phyloP scores from a whole-genome alignment of 2,888 invertebrate genomes.

The Drosophila limbata region DNA sequence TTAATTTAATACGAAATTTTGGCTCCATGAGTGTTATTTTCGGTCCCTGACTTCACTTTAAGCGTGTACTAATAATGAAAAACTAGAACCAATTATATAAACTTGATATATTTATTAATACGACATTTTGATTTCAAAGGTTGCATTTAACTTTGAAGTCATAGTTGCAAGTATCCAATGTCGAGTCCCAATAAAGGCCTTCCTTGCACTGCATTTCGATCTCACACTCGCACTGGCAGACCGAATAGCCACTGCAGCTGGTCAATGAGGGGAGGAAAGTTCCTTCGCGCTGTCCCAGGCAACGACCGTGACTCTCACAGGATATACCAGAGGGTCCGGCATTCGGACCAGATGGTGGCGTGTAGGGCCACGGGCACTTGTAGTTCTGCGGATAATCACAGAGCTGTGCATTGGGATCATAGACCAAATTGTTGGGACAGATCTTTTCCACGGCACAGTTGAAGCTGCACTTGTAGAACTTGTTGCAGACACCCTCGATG shows the following conservation, averaged over 20 bases:
- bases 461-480: slow-evolving; percentile 69
- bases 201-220: slow-evolving; percentile 51
- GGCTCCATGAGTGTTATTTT: no score
- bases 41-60: background rate
- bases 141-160: slow-evolving; percentile 31
- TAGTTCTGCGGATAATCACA: slow-evolving; percentile 57
- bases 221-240: slow-evolving; percentile 81
- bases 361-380: slow-evolving; percentile 50
- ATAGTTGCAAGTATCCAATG: slow-evolving; percentile 47
- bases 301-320: slow-evolving; percentile 68
- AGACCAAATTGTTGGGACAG: slow-evolving; percentile 67
- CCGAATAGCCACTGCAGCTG: slow-evolving; percentile 59
- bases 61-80: background rate
- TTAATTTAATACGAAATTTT: no score
- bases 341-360: slow-evolving; percentile 69
- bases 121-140: slow-evolving; percentile 21
- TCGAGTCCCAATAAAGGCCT: slow-evolving; percentile 52
- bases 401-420: background rate
- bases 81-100: background rate
- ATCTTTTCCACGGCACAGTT: slow-evolving; percentile 64
- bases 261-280: slow-evolving; percentile 44
- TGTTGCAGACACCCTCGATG: slow-evolving; percentile 59
- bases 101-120: slow-evolving; percentile 7
- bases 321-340: slow-evolving; percentile 78
- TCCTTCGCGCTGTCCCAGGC: slow-evolving; percentile 65